Percentiles rank a stretch among this genome's conserved stretches.
Conservation (phyloP, 2,113 vertebrate genomes). For the Cyphomyrus discorhynchus region DNA sequence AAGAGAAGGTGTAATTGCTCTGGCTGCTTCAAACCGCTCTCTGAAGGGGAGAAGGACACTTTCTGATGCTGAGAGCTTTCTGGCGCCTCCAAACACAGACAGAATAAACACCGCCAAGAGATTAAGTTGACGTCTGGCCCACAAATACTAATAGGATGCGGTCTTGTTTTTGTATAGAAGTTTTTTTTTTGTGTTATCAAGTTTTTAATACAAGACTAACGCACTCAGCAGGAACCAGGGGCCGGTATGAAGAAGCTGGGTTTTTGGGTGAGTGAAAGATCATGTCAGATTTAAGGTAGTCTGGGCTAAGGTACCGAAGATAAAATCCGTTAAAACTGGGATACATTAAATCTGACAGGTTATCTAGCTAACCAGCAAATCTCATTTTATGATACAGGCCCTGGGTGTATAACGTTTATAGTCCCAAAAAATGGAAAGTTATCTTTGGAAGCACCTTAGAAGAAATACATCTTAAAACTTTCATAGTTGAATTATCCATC, state of each 20-base stretch:
- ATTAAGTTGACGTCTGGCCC: background rate
- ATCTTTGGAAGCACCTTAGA: background rate
- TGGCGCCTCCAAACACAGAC: background rate
- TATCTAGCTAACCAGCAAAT: background rate
- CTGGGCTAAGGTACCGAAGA: background rate
- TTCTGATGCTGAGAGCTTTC: background rate
- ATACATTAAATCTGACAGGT: background rate
- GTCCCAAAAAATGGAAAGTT: background rate
- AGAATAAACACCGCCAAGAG: background rate
- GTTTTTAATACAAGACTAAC: background rate
- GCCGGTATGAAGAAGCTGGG: background rate
- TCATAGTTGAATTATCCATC: background rate
- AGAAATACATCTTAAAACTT: background rate
- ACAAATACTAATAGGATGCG: background rate
- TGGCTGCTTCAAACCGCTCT: constrained; percentile 50
- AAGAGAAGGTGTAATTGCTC: constrained; percentile 65
- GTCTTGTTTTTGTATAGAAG: background rate
- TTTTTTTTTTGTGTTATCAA: background rate
- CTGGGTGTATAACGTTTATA: background rate
- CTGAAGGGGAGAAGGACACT: background rate
- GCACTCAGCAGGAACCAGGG: background rate
- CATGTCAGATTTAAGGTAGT: background rate
- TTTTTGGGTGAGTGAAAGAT: background rate
- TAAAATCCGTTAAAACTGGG: background rate
- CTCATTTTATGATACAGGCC: background rate